Evolutionary conservation across 1,140 invertebrate genomes (phyloP).

Genomic region (Pollicipes pollicipes): DNA sequence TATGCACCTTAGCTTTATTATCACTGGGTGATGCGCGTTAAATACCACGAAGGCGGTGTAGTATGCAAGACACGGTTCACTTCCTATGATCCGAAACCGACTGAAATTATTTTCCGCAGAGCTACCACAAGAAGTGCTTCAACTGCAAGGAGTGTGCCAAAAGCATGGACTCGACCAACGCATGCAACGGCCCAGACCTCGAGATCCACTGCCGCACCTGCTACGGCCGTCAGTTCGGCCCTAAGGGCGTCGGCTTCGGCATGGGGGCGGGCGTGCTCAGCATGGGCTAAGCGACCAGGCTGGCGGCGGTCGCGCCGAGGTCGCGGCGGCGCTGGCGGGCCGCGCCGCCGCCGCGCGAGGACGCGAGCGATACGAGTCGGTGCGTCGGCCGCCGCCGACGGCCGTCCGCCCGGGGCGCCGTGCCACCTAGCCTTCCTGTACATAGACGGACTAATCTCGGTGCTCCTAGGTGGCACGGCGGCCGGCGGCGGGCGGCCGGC

Average conservation of each 20-base stretch:
- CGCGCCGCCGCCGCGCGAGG: too few species aligned
- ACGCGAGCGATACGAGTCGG: neutral
- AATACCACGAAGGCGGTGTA: too few species aligned
- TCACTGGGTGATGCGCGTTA: too few species aligned
- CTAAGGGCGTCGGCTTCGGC: constrained; percentile 83
- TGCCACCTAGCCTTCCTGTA: neutral
- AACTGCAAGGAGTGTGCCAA: constrained; percentile 75
- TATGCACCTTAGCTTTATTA: too few species aligned
- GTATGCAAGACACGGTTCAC: too few species aligned
- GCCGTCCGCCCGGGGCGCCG: too few species aligned
- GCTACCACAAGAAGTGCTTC: constrained; percentile 78
- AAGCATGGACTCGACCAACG: constrained; percentile 77
- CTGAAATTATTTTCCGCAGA: too few species aligned
- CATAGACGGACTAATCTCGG: neutral
- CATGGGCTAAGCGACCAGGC: neutral
- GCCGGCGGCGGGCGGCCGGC: too few species aligned
- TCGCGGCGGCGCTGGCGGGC: too few species aligned
- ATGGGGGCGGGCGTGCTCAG: constrained; percentile 66
- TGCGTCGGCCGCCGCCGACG: too few species aligned
- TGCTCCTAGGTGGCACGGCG: neutral
- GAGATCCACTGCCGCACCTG: constrained; percentile 82
- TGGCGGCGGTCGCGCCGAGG: too few species aligned
- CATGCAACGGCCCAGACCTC: constrained; percentile 80
- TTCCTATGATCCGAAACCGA: too few species aligned
- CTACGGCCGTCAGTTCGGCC: constrained; percentile 82